These are phyloP conservation scores for Rhegmatorhina hoffmannsi DNA, from an alignment of 2,113 vertebrate species.

Conservation along the genomic window DNA sequence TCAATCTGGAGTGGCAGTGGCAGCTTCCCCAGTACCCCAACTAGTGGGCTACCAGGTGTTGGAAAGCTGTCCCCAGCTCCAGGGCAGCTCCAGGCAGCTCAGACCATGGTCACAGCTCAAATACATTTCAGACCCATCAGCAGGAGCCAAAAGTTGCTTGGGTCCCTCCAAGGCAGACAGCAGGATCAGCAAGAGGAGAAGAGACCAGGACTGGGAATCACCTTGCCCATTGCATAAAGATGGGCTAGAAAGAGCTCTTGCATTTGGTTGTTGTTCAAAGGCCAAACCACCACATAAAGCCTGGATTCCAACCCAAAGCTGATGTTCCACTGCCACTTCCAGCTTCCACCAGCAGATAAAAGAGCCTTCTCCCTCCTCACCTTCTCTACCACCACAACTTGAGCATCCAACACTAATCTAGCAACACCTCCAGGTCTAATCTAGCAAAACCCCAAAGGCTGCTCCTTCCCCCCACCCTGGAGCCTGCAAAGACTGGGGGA, in stretches of 20 bases:
- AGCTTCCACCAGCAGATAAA: neutral
- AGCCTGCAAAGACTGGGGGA: neutral
- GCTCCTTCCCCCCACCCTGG: neutral
- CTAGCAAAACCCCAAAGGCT: neutral
- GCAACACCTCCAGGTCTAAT: neutral
- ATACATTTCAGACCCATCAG: neutral
- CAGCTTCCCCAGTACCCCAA: neutral
- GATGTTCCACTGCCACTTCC: neutral
- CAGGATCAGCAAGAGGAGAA: neutral
- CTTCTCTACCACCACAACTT: neutral
- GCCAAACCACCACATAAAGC: neutral
- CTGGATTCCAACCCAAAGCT: neutral
- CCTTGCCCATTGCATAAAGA: neutral
- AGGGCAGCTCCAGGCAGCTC: no score
- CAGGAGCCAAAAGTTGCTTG: neutral
- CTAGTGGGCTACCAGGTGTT: neutral
- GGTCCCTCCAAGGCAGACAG: neutral
- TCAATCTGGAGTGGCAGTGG: neutral
- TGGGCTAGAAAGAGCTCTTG: neutral
- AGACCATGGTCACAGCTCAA: no score
- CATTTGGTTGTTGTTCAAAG: neutral
- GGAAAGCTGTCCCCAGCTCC: neutral
- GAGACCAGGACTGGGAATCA: neutral
- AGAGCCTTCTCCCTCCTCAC: neutral
- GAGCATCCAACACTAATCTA: no score